These are phyloP conservation scores for Eumeta japonica DNA, from an alignment of 1,140 invertebrate genomes.

Conservation along the genomic window DNA sequence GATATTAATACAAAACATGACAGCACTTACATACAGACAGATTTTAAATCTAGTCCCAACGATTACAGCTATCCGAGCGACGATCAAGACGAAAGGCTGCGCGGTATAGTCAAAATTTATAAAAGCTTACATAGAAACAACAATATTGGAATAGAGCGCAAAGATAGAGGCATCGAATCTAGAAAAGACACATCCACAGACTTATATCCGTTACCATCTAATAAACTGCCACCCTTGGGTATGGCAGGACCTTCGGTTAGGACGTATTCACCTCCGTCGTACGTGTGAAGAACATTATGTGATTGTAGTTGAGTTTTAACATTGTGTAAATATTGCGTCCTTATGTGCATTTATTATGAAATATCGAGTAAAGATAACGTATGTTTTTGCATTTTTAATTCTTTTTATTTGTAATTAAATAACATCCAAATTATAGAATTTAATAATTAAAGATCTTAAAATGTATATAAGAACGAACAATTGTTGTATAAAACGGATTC, in stretches of 20 bases:
- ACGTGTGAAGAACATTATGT: constrained; percentile 30
- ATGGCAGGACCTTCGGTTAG: constrained; percentile 44
- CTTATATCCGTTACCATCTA: constrained; percentile 22
- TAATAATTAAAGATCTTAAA: too few species aligned
- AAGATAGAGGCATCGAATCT: too few species aligned
- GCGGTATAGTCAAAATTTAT: constrained; percentile 43
- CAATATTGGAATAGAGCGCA: constrained; percentile 16
- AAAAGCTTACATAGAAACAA: constrained; percentile 34
- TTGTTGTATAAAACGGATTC: too few species aligned
- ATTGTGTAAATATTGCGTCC: constrained; percentile 29
- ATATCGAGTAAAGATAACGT: too few species aligned
- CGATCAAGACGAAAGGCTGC: constrained; percentile 32
- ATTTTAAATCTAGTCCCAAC: too few species aligned
- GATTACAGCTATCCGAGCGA: too few species aligned
- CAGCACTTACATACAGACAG: too few species aligned
- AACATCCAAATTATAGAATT: too few species aligned
- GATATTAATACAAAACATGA: too few species aligned
- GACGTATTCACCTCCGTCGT: constrained; percentile 41
- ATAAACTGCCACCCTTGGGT: constrained; percentile 38
- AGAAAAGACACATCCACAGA: constrained; percentile 18
- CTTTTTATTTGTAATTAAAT: too few species aligned
- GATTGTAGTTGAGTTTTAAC: constrained; percentile 21
- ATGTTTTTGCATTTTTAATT: too few species aligned
- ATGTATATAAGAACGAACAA: too few species aligned
- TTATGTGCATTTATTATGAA: constrained; percentile 44